phyloP scores from a whole-genome alignment of 1,140 invertebrate species.

The Procambarus virginalis region DNA sequence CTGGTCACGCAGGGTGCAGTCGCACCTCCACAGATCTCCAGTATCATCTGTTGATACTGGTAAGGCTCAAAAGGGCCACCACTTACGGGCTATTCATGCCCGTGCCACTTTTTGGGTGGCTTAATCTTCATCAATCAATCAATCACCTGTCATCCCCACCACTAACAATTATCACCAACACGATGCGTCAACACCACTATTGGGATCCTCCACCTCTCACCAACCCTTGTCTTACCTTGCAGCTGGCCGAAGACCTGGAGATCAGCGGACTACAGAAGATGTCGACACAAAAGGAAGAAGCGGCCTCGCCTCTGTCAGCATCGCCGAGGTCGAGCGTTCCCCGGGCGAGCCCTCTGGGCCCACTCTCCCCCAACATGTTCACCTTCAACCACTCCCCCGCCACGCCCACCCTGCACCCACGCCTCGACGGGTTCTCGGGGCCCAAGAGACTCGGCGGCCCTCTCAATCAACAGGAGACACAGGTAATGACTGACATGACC shows the following conservation, averaged over 20 bases:
- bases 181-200: too few relatives aligned
- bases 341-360: neutral
- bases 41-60: too few relatives aligned
- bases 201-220: neutral
- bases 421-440: neutral
- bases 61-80: too few relatives aligned
- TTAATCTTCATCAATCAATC: neutral
- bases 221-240: neutral
- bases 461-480: neutral
- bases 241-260: slow-evolving; percentile 48
- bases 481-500: neutral
- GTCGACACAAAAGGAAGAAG: neutral
- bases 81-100: too few relatives aligned
- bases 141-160: neutral
- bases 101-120: too few relatives aligned
- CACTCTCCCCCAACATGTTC: slow-evolving; percentile 20
- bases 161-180: neutral
- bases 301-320: neutral
- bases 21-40: too few relatives aligned
- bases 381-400: slow-evolving; percentile 5
- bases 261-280: slow-evolving; percentile 16
- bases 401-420: neutral
- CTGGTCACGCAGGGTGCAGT: too few relatives aligned
- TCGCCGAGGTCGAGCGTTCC: neutral
- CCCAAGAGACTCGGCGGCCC: neutral